Conservation (phyloP, 2,888 invertebrate genomes). For the Phyllotreta striolata region DNA sequence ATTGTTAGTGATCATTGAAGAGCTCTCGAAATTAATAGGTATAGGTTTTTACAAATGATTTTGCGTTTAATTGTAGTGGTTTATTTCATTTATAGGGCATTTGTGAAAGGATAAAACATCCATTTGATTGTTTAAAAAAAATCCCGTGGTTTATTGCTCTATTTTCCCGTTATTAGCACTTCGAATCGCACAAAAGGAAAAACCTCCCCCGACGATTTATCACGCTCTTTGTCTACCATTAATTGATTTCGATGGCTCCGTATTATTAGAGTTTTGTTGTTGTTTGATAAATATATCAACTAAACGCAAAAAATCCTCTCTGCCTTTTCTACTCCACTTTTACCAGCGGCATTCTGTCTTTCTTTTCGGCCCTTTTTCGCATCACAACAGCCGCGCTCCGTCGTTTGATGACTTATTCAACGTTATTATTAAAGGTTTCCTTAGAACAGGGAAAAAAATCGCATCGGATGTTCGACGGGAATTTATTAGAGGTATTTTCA, state of each 20-base stretch:
- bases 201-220: conserved; percentile 16
- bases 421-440: conserved; percentile 9
- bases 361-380: conserved; percentile 3
- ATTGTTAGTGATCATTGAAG: too few relatives aligned
- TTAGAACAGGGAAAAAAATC: conserved; percentile 10
- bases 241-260: conserved; percentile 23
- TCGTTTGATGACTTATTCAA: conserved; percentile 18
- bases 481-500: too few relatives aligned
- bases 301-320: conserved; percentile 1
- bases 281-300: conserved; percentile 17
- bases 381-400: background rate
- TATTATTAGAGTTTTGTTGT: conserved; percentile 16
- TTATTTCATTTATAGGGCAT: too few relatives aligned
- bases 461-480: too few relatives aligned
- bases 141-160: too few relatives aligned
- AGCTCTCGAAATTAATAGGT: too few relatives aligned
- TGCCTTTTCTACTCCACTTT: conserved; percentile 1
- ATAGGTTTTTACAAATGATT: too few relatives aligned
- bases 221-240: conserved; percentile 16
- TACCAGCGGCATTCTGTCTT: background rate
- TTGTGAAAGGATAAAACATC: too few relatives aligned
- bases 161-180: conserved; percentile 18
- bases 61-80: too few relatives aligned
- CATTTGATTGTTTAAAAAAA: too few relatives aligned
- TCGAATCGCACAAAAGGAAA: conserved; percentile 17